Evolutionary conservation across 2,888 invertebrate genomes (phyloP).

Genomic region (Stenolophus ochropezus): DNA sequence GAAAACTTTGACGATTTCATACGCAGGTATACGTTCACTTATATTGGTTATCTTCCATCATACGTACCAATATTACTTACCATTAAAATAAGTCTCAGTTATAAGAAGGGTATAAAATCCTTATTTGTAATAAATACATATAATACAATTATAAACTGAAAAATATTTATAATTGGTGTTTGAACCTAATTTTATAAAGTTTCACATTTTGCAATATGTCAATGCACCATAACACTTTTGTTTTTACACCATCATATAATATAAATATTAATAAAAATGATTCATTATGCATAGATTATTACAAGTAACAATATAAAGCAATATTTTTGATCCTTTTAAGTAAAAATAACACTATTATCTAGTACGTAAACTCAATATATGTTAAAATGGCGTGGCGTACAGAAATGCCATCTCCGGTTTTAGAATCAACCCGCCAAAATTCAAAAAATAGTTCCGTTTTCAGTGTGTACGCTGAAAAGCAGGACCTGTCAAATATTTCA

Average conservation of each 20-base stretch:
- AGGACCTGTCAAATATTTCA: slow-evolving; percentile 47
- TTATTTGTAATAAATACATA: not conserved
- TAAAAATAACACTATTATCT: slow-evolving; percentile 39
- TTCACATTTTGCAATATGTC: slow-evolving; percentile 54
- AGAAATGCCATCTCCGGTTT: slow-evolving; percentile 61
- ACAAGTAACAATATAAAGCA: not conserved
- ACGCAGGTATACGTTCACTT: not conserved
- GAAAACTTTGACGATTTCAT: not conserved
- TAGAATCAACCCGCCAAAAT: slow-evolving; percentile 58
- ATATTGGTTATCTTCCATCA: not conserved
- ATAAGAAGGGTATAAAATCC: not conserved
- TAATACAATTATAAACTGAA: not conserved
- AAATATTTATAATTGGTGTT: slow-evolving; percentile 14
- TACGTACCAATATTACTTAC: slow-evolving; percentile 36
- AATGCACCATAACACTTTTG: slow-evolving; percentile 26
- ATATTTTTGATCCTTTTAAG: not conserved
- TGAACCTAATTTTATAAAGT: slow-evolving; percentile 31
- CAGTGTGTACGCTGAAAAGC: slow-evolving; percentile 58
- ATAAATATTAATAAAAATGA: not conserved
- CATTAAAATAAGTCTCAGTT: slow-evolving; percentile 22
- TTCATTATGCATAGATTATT: not conserved
- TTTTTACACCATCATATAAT: not conserved
- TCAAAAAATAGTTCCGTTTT: slow-evolving; percentile 61
- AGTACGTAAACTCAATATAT: slow-evolving; percentile 54
- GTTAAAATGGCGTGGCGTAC: slow-evolving; percentile 62